Percentiles rank a stretch among this genome's conserved stretches.
These are phyloP conservation scores for Galbula dea DNA, from an alignment of 2,113 vertebrate genomes.

Conservation along the genomic window DNA sequence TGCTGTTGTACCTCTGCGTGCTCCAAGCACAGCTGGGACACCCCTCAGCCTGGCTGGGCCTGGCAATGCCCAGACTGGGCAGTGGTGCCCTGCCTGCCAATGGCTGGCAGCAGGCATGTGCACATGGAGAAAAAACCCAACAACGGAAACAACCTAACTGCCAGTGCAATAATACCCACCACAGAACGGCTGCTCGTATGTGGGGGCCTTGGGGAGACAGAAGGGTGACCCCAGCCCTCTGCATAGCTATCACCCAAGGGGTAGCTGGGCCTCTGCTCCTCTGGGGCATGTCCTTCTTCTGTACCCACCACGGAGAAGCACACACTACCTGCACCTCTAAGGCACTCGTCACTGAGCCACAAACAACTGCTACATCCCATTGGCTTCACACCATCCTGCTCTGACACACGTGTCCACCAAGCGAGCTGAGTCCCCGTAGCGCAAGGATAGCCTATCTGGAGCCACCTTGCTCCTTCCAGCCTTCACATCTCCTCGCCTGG, in stretches of 20 bases:
- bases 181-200: background rate
- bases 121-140: background rate
- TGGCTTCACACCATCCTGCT: background rate
- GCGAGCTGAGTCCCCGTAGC: background rate
- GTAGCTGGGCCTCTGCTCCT: background rate
- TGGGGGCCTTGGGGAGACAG: background rate
- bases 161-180: background rate
- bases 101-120: background rate
- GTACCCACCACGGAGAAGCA: background rate
- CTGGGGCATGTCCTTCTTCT: background rate
- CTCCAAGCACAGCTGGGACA: fast-evolving
- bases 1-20: fast-evolving
- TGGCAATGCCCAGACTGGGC: fast-evolving
- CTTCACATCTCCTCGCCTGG: background rate
- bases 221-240: background rate
- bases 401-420: background rate
- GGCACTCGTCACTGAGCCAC: background rate
- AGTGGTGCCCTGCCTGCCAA: background rate
- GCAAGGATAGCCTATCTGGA: background rate
- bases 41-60: background rate
- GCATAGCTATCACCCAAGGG: background rate
- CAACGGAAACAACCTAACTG: background rate
- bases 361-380: background rate
- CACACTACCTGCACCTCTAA: fast-evolving
- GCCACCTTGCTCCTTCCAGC: background rate